These are phyloP conservation scores for Mixornis gularis DNA, from an alignment of 2,113 vertebrate species.

Conservation along the genomic window DNA sequence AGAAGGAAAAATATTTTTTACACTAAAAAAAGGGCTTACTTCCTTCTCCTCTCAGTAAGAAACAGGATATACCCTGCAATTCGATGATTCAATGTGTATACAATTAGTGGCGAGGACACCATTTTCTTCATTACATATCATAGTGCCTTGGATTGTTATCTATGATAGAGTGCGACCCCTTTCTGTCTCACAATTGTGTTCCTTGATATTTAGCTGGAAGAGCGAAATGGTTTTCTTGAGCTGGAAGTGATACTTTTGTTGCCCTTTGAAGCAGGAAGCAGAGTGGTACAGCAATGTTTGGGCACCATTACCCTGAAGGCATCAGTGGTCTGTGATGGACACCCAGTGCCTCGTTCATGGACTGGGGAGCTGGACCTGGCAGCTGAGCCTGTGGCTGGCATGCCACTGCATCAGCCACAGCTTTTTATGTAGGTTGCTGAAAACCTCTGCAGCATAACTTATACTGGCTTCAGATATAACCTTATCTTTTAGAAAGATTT, in stretches of 20 bases:
- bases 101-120: not conserved
- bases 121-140: not conserved
- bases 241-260: not conserved
- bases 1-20: not conserved
- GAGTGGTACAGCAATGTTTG: not conserved
- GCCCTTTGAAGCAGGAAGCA: not conserved
- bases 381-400: not conserved
- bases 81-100: not conserved
- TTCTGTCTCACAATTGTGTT: not conserved
- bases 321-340: accelerated
- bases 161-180: not conserved
- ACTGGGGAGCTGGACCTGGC: not conserved
- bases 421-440: not conserved
- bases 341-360: accelerated
- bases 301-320: not conserved
- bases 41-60: not conserved
- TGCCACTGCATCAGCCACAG: not conserved
- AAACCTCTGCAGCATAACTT: not conserved
- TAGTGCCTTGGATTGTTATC: not conserved
- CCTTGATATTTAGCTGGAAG: not conserved
- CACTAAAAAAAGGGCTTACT: not conserved
- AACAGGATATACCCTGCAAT: not conserved
- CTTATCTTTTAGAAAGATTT: not conserved
- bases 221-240: not conserved
- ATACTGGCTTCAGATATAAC: not conserved